These are phyloP conservation scores for Lonchura striata DNA, from an alignment of 2,113 vertebrate species.

Conservation along the genomic window DNA sequence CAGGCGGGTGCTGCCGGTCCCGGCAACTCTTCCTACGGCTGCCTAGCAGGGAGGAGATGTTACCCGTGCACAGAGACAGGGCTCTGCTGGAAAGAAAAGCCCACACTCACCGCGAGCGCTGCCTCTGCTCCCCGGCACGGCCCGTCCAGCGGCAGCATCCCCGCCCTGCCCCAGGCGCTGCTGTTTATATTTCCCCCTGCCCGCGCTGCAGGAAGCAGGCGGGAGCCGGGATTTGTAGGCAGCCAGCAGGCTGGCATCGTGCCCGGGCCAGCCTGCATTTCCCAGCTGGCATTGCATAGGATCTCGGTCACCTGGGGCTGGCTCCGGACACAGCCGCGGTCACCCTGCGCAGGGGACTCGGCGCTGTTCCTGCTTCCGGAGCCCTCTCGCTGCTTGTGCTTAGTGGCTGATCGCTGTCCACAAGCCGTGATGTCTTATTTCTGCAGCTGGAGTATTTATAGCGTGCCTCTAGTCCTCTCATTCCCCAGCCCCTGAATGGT, in stretches of 20 bases:
- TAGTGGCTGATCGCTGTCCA: rapidly evolving
- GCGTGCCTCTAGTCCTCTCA: neutral
- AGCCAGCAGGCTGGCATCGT: rapidly evolving
- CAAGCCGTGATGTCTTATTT: neutral
- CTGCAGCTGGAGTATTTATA: neutral
- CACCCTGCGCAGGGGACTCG: neutral
- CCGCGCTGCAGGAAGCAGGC: neutral
- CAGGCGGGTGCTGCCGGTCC: neutral
- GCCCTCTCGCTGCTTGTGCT: neutral
- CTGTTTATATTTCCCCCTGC: neutral
- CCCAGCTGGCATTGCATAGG: neutral
- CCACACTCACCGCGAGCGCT: neutral
- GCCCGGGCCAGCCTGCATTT: neutral
- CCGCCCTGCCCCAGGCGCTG: rapidly evolving
- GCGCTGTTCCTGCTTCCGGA: too few species aligned
- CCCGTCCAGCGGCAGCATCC: neutral
- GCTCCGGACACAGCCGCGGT: rapidly evolving
- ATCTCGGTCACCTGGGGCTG: rapidly evolving
- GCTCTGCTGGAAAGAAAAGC: neutral
- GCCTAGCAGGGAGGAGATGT: neutral
- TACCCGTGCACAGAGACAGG: rapidly evolving
- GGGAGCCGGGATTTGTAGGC: constrained; percentile 42
- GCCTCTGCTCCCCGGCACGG: neutral
- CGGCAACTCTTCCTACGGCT: neutral
- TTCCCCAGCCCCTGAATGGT: neutral